Base-by-base conservation (phyloP, 2,113 vertebrate species). In the Sciurus niger region DNA sequence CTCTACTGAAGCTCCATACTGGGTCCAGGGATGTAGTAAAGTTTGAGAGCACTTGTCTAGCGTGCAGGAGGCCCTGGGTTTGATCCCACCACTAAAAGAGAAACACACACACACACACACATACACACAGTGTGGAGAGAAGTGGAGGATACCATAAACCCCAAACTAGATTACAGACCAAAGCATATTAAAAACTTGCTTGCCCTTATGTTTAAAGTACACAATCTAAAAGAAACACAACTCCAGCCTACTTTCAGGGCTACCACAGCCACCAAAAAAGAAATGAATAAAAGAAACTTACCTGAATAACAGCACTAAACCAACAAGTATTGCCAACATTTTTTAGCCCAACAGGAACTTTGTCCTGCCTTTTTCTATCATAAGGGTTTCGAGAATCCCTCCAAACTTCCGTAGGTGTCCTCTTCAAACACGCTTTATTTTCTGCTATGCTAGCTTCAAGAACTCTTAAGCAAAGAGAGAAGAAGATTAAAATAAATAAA, bases 271-370 rank as follows among this genome's bases (percentile, higher is more conserved):
- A 53, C 34, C 16, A 82, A 70, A 14, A 16, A 85, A 92, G 73
- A 89, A n/a, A 22, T 51, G n/a, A 48, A 84, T 43, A 73, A 85
- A 85, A 70, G 10, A 88, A 0, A 18, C 98, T 98, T 98, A 99
- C 99, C 99, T 99, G 99, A 98, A 99, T 99, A 95, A 99, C 99
- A 58, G 99, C 99, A 97, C 99, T 99, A 98, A 99, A 99, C 99
- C 99, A 99, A 98, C 99, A 99, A 0, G 99, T 99, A 97, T 99
- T 99, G 97, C 99, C 99, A 84, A 99, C 99, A 92, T 99, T 99
- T 98, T 99, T 99, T 96, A 99, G 98, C 9, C 99, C 99, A 46
- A 99, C 99, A 0, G 99, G 99, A 94, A 99, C 99, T 98, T 98
- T 99, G 92, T 99, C 99, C 98, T 99, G 99, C 89, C 99, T 99